These are phyloP conservation scores for Pherbina coryleti DNA, from an alignment of 2,888 invertebrate species.

Conservation along the genomic window DNA sequence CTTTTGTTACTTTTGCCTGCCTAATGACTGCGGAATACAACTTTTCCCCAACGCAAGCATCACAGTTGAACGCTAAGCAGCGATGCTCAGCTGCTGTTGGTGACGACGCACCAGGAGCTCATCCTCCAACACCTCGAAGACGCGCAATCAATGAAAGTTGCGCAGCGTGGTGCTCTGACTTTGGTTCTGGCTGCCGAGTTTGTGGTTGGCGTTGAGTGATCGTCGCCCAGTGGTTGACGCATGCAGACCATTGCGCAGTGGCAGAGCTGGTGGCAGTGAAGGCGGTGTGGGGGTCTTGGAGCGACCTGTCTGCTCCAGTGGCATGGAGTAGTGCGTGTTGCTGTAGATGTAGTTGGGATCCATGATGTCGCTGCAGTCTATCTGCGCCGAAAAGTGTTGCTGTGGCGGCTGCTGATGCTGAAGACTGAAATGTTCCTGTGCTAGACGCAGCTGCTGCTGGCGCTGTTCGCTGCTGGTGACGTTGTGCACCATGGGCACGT, in stretches of 20 bases:
- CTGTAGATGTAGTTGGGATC: constrained; percentile 67
- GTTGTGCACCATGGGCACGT: constrained; percentile 61
- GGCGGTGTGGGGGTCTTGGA: constrained; percentile 65
- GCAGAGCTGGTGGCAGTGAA: constrained; percentile 66
- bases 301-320: constrained; percentile 63
- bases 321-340: constrained; percentile 68
- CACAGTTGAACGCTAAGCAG: constrained; percentile 64
- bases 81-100: constrained; percentile 62
- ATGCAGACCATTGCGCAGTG: constrained; percentile 64
- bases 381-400: constrained; percentile 52
- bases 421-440: constrained; percentile 65
- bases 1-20: constrained; percentile 2
- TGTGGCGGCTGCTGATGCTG: constrained; percentile 52
- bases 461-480: constrained; percentile 43
- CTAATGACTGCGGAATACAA: not conserved
- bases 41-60: constrained; percentile 54
- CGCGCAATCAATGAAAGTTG: constrained; percentile 64
- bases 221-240: constrained; percentile 51
- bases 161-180: constrained; percentile 58
- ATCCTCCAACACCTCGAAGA: constrained; percentile 49
- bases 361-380: constrained; percentile 57
- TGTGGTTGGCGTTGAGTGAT: constrained; percentile 46
- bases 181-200: constrained; percentile 14
- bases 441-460: constrained; percentile 54
- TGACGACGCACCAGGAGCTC: constrained; percentile 48